Percentiles rank a stretch among this genome's conserved stretches.
phyloP scores from a whole-genome alignment of 2,888 invertebrate genomes.

The Microctonus brassicae region DNA sequence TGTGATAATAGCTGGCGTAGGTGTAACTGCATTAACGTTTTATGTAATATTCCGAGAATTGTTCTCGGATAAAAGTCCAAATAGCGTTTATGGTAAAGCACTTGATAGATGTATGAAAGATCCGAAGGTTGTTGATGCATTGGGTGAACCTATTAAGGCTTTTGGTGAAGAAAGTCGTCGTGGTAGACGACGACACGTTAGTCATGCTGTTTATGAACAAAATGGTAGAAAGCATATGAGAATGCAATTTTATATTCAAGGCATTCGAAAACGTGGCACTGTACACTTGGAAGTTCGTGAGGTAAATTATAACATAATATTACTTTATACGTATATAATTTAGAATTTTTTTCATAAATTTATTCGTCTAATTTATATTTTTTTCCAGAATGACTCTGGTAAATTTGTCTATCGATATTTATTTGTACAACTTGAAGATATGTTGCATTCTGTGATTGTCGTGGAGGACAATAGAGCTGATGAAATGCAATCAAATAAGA shows the following conservation, averaged over 20 bases:
- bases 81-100: slow-evolving; percentile 85
- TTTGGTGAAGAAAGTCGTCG: slow-evolving; percentile 89
- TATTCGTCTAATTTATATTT: slow-evolving; percentile 35
- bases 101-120: slow-evolving; percentile 83
- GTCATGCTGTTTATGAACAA: slow-evolving; percentile 81
- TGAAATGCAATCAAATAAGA: slow-evolving; percentile 58
- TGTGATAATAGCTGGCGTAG: slow-evolving; percentile 84
- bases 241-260: slow-evolving; percentile 93
- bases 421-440: slow-evolving; percentile 86
- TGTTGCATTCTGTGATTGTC: slow-evolving; percentile 80
- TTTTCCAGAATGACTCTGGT: slow-evolving; percentile 81
- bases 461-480: slow-evolving; percentile 80
- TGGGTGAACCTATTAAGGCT: slow-evolving; percentile 91
- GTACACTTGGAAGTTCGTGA: slow-evolving; percentile 89
- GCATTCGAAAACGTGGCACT: slow-evolving; percentile 83
- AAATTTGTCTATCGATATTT: slow-evolving; percentile 86
- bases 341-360: slow-evolving; percentile 28
- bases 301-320: slow-evolving; percentile 70
- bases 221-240: slow-evolving; percentile 85
- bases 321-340: background rate
- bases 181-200: slow-evolving; percentile 86
- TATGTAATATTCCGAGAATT: slow-evolving; percentile 88
- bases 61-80: slow-evolving; percentile 89
- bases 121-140: slow-evolving; percentile 81
- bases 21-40: slow-evolving; percentile 85